Conservation (phyloP, 2,113 vertebrate species). For the Xenopus laevis region DNA sequence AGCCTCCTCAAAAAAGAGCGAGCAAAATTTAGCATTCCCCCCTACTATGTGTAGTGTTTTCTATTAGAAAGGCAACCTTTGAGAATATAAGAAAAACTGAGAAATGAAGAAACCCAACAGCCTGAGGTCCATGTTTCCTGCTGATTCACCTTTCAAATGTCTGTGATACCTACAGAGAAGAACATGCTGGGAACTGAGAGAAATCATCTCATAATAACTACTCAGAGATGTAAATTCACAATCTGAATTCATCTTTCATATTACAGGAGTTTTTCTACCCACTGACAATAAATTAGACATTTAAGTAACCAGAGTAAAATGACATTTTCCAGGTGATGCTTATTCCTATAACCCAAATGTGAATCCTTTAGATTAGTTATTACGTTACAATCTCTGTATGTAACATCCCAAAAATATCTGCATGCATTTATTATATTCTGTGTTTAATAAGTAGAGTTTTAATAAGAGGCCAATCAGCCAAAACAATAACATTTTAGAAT, state of each 20-base stretch:
- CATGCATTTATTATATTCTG: too few relatives aligned
- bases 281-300: slow-evolving; percentile 39
- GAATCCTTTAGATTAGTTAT: too few relatives aligned
- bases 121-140: slow-evolving; percentile 18
- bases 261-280: slow-evolving; percentile 34
- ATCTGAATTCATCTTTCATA: slow-evolving; percentile 34
- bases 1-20: neutral
- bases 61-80: slow-evolving; percentile 27
- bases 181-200: slow-evolving; percentile 20
- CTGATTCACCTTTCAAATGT: slow-evolving; percentile 38
- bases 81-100: too few relatives aligned
- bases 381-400: too few relatives aligned
- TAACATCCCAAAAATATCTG: too few relatives aligned
- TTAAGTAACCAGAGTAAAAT: slow-evolving; percentile 12
- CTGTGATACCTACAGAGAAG: slow-evolving; percentile 29
- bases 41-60: slow-evolving; percentile 23
- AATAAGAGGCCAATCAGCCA: too few relatives aligned
- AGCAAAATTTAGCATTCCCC: slow-evolving; percentile 2
- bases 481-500: too few relatives aligned
- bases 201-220: slow-evolving; percentile 43
- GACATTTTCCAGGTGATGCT: slow-evolving; percentile 20
- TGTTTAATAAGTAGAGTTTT: too few relatives aligned
- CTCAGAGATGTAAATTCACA: slow-evolving; percentile 40
- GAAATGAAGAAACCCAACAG: slow-evolving; percentile 17
- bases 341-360: slow-evolving; percentile 8